Evolutionary conservation across 2,797 vertebrate species (phyloP).

Genomic region (Tarsius wallacei): DNA sequence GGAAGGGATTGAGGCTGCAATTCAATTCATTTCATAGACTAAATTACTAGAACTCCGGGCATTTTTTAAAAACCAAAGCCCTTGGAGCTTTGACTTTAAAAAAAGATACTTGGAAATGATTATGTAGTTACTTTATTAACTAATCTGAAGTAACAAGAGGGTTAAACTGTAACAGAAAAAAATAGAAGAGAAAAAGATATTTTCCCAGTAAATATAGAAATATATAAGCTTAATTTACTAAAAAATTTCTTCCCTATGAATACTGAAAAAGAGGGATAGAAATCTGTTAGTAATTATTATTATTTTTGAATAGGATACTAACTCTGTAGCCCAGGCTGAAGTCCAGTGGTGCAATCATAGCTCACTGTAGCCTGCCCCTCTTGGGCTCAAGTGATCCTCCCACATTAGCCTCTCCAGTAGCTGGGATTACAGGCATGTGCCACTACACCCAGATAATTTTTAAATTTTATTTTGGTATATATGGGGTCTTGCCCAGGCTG

Average conservation of each 20-base stretch:
- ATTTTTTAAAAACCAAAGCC: constrained; percentile 41
- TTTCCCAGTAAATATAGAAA: not conserved
- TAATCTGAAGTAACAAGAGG: not conserved
- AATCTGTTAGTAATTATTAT: not conserved
- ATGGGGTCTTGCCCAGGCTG: too few relatives aligned
- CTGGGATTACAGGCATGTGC: not conserved
- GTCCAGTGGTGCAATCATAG: not conserved
- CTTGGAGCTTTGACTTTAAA: not conserved
- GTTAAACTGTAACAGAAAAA: constrained; percentile 46
- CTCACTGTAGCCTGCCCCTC: not conserved
- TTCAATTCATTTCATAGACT: constrained; percentile 54
- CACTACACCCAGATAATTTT: not conserved
- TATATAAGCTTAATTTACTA: not conserved
- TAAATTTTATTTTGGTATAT: not conserved
- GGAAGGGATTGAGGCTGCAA: not conserved
- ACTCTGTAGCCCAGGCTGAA: not conserved
- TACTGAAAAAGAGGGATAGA: not conserved
- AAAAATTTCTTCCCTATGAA: not conserved
- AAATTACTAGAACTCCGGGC: constrained; percentile 26
- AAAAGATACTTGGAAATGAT: constrained; percentile 45
- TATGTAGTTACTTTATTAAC: not conserved
- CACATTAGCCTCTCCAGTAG: not conserved
- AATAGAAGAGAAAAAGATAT: not conserved
- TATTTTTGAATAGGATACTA: not conserved
- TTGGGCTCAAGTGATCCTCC: not conserved